Evolutionary conservation across 2,797 vertebrate genomes (phyloP).

Genomic region (Amphiprion clarkii): DNA sequence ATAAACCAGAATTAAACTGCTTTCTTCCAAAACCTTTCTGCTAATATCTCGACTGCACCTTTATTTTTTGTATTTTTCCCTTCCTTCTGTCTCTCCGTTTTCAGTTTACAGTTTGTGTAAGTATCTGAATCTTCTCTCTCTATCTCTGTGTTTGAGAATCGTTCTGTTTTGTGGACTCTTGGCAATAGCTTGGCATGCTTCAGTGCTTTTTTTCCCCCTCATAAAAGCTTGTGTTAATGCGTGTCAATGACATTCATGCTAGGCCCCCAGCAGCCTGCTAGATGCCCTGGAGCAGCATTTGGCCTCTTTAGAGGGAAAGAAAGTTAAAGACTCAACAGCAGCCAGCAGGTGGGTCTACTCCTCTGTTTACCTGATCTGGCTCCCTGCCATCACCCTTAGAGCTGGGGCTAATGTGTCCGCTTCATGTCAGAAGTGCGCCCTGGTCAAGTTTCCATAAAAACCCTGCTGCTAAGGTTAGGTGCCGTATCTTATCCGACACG

Average conservation of each 20-base stretch:
- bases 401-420: constrained; percentile 1
- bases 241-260: constrained; percentile 53
- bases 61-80: constrained; percentile 81
- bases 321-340: constrained; percentile 96
- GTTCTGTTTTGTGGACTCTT: constrained; percentile 31
- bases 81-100: constrained; percentile 77
- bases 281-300: constrained; percentile 96
- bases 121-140: constrained; percentile 78
- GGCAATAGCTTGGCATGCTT: constrained; percentile 46
- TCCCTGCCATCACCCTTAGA: not conserved
- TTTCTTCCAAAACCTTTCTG: constrained; percentile 14
- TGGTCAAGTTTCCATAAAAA: too few species aligned
- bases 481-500: too few species aligned
- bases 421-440: not conserved
- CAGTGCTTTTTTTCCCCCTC: constrained; percentile 13
- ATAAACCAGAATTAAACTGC: not conserved
- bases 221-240: constrained; percentile 34
- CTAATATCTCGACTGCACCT: constrained; percentile 75
- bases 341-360: constrained; percentile 90
- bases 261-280: constrained; percentile 96
- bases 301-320: constrained; percentile 96
- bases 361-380: constrained; percentile 3
- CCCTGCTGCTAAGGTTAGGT: too few species aligned
- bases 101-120: constrained; percentile 87
- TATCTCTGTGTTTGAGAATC: constrained; percentile 59